A percentile compares a stretch with the other conserved stretches of the same genome.
Evolutionary conservation across 2,113 vertebrate species (phyloP).

Genomic region (Ochotona princeps): DNA sequence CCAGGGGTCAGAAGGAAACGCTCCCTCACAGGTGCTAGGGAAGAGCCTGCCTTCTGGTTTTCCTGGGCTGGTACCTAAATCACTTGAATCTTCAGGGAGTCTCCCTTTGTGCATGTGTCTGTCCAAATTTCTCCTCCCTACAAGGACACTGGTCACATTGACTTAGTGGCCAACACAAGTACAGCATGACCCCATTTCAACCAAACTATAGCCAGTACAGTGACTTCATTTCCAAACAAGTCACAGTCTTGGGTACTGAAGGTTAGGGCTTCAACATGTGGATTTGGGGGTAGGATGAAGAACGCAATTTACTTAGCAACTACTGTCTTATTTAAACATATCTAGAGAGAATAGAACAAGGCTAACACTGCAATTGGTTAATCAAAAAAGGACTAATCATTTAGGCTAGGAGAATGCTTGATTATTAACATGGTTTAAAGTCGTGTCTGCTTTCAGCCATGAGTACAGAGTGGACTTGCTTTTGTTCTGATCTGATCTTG

Average conservation of each 20-base stretch:
- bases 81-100: fast-evolving
- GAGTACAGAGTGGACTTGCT: background rate
- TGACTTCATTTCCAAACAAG: background rate
- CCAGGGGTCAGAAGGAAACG: background rate
- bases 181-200: background rate
- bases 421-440: background rate
- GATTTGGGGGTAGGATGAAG: background rate
- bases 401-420: background rate
- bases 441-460: background rate
- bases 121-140: background rate
- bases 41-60: background rate
- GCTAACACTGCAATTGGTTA: background rate
- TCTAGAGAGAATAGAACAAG: background rate
- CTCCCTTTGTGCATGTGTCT: background rate
- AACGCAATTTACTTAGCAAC: background rate
- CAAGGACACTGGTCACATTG: background rate
- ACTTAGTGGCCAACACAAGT: background rate
- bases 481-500: background rate
- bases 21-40: background rate
- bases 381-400: background rate
- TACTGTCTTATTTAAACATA: background rate
- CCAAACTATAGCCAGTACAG: background rate
- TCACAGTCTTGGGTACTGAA: background rate
- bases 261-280: background rate
- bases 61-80: background rate